These are phyloP conservation scores for Gadopsis bispinosus DNA, from an alignment of 2,797 vertebrate genomes.

Conservation along the genomic window DNA sequence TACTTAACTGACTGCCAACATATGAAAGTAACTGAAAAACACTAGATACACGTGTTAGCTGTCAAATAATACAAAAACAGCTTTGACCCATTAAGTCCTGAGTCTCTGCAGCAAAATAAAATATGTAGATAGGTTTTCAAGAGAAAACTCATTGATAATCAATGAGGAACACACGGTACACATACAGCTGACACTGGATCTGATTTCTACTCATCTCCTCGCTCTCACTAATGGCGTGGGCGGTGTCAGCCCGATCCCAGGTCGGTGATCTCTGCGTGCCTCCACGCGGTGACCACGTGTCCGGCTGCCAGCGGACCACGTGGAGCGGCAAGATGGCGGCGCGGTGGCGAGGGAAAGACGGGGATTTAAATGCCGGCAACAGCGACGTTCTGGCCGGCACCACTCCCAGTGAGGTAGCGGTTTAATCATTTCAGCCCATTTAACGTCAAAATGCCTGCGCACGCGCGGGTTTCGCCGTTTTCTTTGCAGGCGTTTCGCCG, in stretches of 20 bases:
- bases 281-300: slow-evolving; percentile 74
- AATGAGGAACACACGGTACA: neutral
- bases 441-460: fast-evolving
- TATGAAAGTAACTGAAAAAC: neutral
- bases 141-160: neutral
- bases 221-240: fast-evolving
- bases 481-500: neutral
- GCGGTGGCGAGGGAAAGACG: slow-evolving; percentile 86
- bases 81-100: neutral
- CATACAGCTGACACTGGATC: slow-evolving; percentile 36
- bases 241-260: slow-evolving; percentile 49
- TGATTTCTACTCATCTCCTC: neutral
- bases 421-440: neutral
- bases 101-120: neutral
- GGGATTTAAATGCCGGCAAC: slow-evolving; percentile 77
- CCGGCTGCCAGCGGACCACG: slow-evolving; percentile 70
- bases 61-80: neutral
- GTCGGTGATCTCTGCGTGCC: slow-evolving; percentile 28
- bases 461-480: neutral
- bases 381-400: slow-evolving; percentile 54
- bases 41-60: neutral
- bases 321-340: slow-evolving; percentile 91
- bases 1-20: neutral
- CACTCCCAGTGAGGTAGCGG: slow-evolving; percentile 70
- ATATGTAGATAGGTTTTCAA: neutral